Base-by-base conservation (phyloP, 2,888 invertebrate genomes). In the Macrophya annulata region DNA sequence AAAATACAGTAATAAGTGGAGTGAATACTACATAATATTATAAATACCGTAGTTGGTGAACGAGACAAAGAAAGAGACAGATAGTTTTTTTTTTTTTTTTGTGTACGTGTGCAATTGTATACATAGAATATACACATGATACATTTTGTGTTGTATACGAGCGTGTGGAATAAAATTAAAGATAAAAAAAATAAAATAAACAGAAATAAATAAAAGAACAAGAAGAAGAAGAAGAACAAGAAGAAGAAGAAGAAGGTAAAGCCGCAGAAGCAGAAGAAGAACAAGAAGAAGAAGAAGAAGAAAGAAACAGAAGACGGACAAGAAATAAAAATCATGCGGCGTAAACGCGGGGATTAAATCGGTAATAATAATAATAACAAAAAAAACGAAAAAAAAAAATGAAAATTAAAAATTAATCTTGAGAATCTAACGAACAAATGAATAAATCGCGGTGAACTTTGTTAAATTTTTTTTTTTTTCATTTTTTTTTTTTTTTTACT, bases 311-410 rank as follows among this genome's bases (percentile, higher is more conserved):
- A 31, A 31, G 31, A 31, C 31, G 31, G 31, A 65, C 10, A 37
- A 5, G 0, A 17, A 71, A 71, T 37, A 71, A 71, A 71, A 71
- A 71, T 71, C 71, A 71, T 71, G 71, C 71, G 71, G 71, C 71
- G 71, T 71, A 71, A 71, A 71, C 62, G 62, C 71, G 37, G 17
- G 40, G 37, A 71, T 71, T 40, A 15, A 71, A 71, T 65, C 25
- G 65, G 12, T 9, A 71, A 40, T 8, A 71, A 71, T 15, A 71
- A 71, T 1, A 71, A 71, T 0, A 71, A 40, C 2, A 71, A 71
- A 15, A 17, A 71, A 4, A 40, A 40, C 31, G 31, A 17, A 17
- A 17, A 8, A 71, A 40, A 1, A 68, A 25, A 31, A 31, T 68
- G 10, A 37, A 40, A 37, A 62, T 8, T 21, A 31, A 31, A 31